Base-by-base conservation (phyloP, 2,797 vertebrate species). In the Aphelocoma californica region DNA sequence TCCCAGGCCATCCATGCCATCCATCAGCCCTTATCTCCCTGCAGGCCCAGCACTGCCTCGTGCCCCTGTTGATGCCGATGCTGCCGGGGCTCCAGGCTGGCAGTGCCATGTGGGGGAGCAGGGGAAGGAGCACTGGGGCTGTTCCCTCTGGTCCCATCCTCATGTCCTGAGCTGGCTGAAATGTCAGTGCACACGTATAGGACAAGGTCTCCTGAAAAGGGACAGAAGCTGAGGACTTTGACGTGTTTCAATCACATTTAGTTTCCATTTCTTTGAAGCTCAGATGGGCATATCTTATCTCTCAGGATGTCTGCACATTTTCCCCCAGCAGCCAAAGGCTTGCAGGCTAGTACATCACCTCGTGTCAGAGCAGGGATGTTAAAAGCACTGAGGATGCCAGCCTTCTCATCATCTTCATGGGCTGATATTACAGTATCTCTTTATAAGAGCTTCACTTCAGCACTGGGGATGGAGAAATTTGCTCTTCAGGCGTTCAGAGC, bases 61-160 rank as follows among this genome's bases (percentile, higher is more conserved):
- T 0, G 4, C 44, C 14, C 45, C 0, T 4, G 51, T 14, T 0
- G 5, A 38, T 4, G 38, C 29, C 0, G 5, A 16, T 77, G 57
- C 45, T 0, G 5, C 28, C 1, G 5, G 60, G 38, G 50, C 36
- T 83, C 24, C 3, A 1, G 62, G 42, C 24, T 5, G 0, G 62
- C 54, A 50, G 38, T 1, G 7, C 42, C 0, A 0, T 0, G 0
- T 1, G 1, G 20, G 18, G 38, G 0, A 2, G 2, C 19, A 10
- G 32, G 40, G 26, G 9, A 72, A 69, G 21, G 19, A 3, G 1
- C 18, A 2, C 31, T 18, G 7, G 6, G 8, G 8, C 42, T 85
- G 72, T 15, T 75, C 10, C 31, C 26, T 3, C 0, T 0, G 2
- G 13, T 0, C 2, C 31, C 23, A 24, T 42, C 14, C 28, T 12